Percentiles rank a stretch among this genome's conserved stretches.
Evolutionary conservation across 1,140 invertebrate species (phyloP).

Genomic region (Panagrolaimus sp.): DNA sequence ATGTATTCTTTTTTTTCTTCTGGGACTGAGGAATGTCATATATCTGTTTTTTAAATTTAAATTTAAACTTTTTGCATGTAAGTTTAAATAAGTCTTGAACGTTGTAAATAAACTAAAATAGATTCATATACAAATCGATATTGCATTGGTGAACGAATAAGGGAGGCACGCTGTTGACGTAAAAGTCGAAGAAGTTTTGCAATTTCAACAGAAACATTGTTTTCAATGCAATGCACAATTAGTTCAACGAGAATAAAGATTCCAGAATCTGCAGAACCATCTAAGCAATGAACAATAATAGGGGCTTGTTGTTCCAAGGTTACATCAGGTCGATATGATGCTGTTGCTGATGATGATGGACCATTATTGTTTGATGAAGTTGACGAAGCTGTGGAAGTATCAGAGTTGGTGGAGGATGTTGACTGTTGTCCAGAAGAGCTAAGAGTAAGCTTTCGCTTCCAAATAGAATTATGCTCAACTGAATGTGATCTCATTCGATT

Average conservation of each 20-base stretch:
- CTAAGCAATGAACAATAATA: constrained; percentile 39
- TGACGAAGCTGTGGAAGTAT: neutral
- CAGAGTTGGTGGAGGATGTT: neutral
- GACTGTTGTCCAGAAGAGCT: neutral
- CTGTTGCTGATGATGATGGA: neutral
- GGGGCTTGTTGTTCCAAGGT: constrained; percentile 17
- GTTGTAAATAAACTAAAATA: neutral
- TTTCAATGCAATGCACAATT: constrained; percentile 40
- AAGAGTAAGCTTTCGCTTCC: neutral
- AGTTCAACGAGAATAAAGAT: constrained; percentile 39
- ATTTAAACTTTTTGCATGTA: too few relatives aligned
- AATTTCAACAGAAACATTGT: constrained; percentile 38
- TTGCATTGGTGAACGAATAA: constrained; percentile 17
- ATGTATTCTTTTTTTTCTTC: too few relatives aligned
- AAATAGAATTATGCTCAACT: neutral
- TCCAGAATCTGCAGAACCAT: constrained; percentile 33
- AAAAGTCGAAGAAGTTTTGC: constrained; percentile 34
- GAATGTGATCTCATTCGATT: neutral
- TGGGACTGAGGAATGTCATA: too few relatives aligned
- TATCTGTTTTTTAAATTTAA: too few relatives aligned
- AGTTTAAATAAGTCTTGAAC: constrained; percentile 9
- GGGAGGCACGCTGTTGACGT: constrained; percentile 41
- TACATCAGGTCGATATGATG: neutral
- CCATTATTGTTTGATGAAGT: too few relatives aligned
- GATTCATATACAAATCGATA: constrained; percentile 13